phyloP scores from a whole-genome alignment of 2,888 invertebrate species.

The Eristalis arbustorum region DNA sequence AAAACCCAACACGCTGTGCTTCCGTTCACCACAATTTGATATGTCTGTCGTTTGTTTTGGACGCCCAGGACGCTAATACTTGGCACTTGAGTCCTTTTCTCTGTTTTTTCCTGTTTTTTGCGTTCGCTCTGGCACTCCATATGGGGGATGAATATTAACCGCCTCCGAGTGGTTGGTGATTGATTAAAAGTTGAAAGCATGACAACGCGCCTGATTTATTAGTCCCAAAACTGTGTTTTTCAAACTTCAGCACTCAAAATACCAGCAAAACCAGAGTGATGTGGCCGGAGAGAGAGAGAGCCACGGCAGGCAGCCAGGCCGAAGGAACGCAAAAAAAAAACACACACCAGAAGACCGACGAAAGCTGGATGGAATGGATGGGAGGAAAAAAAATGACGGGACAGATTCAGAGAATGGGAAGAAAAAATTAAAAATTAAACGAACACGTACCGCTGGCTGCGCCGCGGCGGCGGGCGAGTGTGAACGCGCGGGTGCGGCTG shows the following conservation, averaged over 20 bases:
- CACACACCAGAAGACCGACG: neutral
- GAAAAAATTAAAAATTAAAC: slow-evolving; percentile 69
- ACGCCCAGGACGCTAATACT: slow-evolving; percentile 61
- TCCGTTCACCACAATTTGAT: slow-evolving; percentile 67
- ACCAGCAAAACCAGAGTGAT: slow-evolving; percentile 37
- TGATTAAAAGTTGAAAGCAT: slow-evolving; percentile 71
- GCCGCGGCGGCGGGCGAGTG: slow-evolving; percentile 2
- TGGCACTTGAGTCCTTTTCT: slow-evolving; percentile 36
- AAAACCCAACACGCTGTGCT: slow-evolving; percentile 14
- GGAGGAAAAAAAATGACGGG: slow-evolving; percentile 20
- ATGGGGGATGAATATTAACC: slow-evolving; percentile 59
- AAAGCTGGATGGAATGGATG: neutral
- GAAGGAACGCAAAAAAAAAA: slow-evolving; percentile 6
- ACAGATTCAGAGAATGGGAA: slow-evolving; percentile 31
- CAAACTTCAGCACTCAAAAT: slow-evolving; percentile 68
- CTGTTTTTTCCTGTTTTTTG: neutral
- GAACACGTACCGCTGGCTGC: slow-evolving; percentile 54
- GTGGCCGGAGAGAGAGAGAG: neutral
- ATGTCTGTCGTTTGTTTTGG: slow-evolving; percentile 68
- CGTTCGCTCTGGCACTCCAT: neutral
- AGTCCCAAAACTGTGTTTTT: slow-evolving; percentile 71
- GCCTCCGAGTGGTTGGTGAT: slow-evolving; percentile 68
- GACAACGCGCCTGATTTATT: slow-evolving; percentile 70
- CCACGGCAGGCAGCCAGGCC: neutral
- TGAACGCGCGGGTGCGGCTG: slow-evolving; percentile 35